Percentiles rank a stretch among this genome's conserved stretches.
These are phyloP conservation scores for Philonicus albiceps DNA, from an alignment of 2,888 invertebrate species.

Conservation along the genomic window DNA sequence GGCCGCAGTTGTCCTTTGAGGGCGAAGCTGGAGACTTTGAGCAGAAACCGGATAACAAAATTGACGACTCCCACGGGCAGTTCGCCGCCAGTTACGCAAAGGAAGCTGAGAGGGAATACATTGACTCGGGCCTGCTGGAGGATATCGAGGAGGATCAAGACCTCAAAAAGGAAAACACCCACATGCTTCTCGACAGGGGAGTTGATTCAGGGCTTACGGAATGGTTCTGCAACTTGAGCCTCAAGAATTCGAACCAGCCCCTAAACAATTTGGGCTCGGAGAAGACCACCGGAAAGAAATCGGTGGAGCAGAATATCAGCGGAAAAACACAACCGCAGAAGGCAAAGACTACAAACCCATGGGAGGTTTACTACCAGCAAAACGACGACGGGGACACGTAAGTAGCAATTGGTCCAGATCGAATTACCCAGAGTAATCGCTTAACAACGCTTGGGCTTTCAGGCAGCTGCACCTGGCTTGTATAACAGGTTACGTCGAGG, in stretches of 20 bases:
- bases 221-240: constrained; percentile 69
- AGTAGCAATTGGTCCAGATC: constrained; percentile 62
- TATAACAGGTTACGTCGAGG: constrained; percentile 76
- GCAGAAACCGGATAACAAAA: not conserved
- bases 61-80: not conserved
- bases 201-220: constrained; percentile 68
- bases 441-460: constrained; percentile 50
- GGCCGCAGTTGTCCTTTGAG: constrained; percentile 58
- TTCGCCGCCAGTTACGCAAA: not conserved
- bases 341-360: constrained; percentile 61
- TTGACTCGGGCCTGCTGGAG: constrained; percentile 56
- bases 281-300: not conserved
- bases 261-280: constrained; percentile 48
- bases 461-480: constrained; percentile 89
- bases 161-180: constrained; percentile 47
- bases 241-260: constrained; percentile 59
- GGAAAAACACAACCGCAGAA: constrained; percentile 44
- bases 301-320: constrained; percentile 41
- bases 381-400: constrained; percentile 90
- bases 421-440: not conserved
- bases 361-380: constrained; percentile 76
- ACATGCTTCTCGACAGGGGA: constrained; percentile 74
- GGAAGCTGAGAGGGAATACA: constrained; percentile 35
- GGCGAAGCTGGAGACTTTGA: constrained; percentile 26
- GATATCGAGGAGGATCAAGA: constrained; percentile 49